phyloP scores from a whole-genome alignment of 2,888 invertebrate species.

The Bellardia pandia region DNA sequence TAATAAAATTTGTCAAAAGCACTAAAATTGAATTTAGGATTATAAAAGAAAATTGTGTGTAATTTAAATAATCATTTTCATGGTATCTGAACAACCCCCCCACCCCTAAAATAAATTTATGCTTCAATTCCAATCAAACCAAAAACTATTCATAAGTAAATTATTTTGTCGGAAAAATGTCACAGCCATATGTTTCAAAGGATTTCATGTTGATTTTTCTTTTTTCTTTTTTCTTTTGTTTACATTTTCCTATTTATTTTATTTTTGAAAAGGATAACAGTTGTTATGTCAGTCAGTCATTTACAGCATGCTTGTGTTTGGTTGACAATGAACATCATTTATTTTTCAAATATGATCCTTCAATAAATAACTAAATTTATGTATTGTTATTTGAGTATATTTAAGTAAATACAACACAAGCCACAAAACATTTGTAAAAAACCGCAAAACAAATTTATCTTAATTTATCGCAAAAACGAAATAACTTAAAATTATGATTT shows the following conservation, averaged over 20 bases:
- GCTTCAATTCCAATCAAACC: constrained; percentile 72
- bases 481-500: not conserved
- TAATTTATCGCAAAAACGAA: not conserved
- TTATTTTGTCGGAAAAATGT: constrained; percentile 48
- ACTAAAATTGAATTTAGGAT: not conserved
- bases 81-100: not conserved
- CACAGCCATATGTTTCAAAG: constrained; percentile 55
- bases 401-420: not conserved
- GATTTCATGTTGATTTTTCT: constrained; percentile 41
- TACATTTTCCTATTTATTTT: constrained; percentile 28
- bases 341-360: not conserved
- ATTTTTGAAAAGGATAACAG: constrained; percentile 38
- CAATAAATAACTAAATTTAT: not conserved
- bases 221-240: not conserved
- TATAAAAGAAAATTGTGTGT: too few relatives aligned
- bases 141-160: constrained; percentile 10
- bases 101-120: not conserved
- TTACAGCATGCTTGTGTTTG: constrained; percentile 51
- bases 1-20: not conserved
- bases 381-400: not conserved
- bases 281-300: constrained; percentile 39
- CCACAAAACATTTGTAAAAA: constrained; percentile 52
- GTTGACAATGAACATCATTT: constrained; percentile 62
- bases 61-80: not conserved
- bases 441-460: constrained; percentile 39